A percentile compares a stretch with the other conserved stretches of the same genome.
Conservation (phyloP, 2,888 invertebrate species). For the Caenorhabditis parvicauda region DNA sequence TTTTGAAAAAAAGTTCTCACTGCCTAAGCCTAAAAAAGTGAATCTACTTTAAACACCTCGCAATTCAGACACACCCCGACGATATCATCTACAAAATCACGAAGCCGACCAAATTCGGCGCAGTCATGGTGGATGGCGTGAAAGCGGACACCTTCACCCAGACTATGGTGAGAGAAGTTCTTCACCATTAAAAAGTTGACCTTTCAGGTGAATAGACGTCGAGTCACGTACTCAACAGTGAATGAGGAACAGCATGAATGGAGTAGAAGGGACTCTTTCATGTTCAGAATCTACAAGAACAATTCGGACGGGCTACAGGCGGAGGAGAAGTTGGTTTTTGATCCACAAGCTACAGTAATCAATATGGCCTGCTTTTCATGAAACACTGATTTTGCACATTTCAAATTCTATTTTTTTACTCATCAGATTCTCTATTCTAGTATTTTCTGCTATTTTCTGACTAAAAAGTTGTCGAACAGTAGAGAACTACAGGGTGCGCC, state of each 20-base stretch:
- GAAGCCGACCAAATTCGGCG: conserved; percentile 40
- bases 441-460: too few relatives aligned
- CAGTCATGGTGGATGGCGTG: conserved; percentile 40
- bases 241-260: conserved; percentile 31
- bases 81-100: conserved; percentile 46
- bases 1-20: too few relatives aligned
- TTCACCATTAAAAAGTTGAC: too few relatives aligned
- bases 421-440: too few relatives aligned
- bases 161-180: conserved; percentile 22
- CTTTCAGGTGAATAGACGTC: conserved; percentile 37
- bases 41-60: too few relatives aligned
- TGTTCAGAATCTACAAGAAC: conserved; percentile 34
- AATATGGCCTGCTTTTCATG: too few relatives aligned
- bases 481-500: too few relatives aligned
- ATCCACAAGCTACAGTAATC: conserved; percentile 30
- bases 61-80: conserved; percentile 36
- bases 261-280: conserved; percentile 38
- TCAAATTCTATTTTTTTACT: too few relatives aligned
- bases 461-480: too few relatives aligned
- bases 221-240: conserved; percentile 33
- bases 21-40: too few relatives aligned
- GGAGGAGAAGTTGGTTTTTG: conserved; percentile 6
- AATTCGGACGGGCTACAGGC: too few relatives aligned
- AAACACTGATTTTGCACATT: too few relatives aligned
- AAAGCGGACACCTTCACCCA: conserved; percentile 31